Evolutionary conservation across 1,140 invertebrate species (phyloP).

Genomic region (Dendrolimus punctatus): DNA sequence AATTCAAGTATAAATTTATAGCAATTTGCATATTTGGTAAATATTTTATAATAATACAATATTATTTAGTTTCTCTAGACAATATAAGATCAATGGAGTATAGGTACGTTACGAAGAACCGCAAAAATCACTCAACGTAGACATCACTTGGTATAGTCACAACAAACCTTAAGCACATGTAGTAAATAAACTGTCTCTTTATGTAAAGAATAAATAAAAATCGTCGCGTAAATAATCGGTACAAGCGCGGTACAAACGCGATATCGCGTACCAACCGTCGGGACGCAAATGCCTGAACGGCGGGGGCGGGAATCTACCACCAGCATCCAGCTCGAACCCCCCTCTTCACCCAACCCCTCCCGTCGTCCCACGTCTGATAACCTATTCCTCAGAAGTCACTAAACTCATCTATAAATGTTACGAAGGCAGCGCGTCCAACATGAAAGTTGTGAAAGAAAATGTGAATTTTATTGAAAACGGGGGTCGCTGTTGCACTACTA

Average conservation of each 20-base stretch:
- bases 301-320: constrained; percentile 47
- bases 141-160: constrained; percentile 44
- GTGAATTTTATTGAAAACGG: constrained; percentile 62
- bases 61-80: background rate
- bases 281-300: constrained; percentile 37
- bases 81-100: no score
- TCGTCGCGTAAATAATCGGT: constrained; percentile 27
- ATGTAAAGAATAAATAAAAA: constrained; percentile 7
- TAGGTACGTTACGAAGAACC: constrained; percentile 17
- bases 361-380: constrained; percentile 50
- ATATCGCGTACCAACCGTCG: constrained; percentile 39
- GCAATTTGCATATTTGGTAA: background rate
- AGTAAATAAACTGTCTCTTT: constrained; percentile 8
- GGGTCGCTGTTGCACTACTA: constrained; percentile 39
- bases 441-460: constrained; percentile 57
- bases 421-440: constrained; percentile 36
- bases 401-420: constrained; percentile 63
- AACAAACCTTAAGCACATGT: constrained; percentile 42
- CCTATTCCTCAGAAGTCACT: constrained; percentile 69
- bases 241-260: constrained; percentile 25
- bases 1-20: no score
- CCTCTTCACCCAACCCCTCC: constrained; percentile 18
- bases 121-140: constrained; percentile 29
- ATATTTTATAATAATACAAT: background rate
- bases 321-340: constrained; percentile 44